Evolutionary conservation across 2,888 invertebrate genomes (phyloP).

Genomic region (Piscicola geometra): DNA sequence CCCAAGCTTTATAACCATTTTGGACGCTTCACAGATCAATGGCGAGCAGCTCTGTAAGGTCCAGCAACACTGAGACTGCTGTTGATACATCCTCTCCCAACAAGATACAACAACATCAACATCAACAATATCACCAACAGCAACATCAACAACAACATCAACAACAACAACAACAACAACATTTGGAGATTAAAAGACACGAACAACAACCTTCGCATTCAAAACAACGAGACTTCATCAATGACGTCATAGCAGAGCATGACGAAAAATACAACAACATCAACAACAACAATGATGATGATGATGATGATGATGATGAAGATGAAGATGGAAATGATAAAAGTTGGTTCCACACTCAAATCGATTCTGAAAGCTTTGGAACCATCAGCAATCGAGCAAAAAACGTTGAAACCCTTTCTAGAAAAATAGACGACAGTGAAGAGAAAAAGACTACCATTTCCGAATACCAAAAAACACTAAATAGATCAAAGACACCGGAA

Average conservation of each 20-base stretch:
- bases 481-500: background rate
- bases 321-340: background rate
- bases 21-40: background rate
- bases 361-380: conserved; percentile 6
- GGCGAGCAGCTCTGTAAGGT: background rate
- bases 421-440: background rate
- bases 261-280: background rate
- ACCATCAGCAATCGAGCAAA: conserved; percentile 1
- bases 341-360: conserved; percentile 21
- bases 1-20: background rate
- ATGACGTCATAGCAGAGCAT: background rate
- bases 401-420: background rate
- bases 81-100: background rate
- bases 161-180: no score
- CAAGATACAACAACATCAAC: conserved; percentile 9
- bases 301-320: background rate
- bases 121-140: conserved; percentile 26
- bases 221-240: background rate
- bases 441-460: background rate
- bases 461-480: background rate
- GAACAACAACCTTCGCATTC: background rate
- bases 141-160: conserved; percentile 4
- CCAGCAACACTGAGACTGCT: conserved; percentile 7
- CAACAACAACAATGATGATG: background rate
- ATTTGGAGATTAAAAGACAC: no score